Conservation (phyloP, 2,888 invertebrate genomes). For the Microplitis manilae region DNA sequence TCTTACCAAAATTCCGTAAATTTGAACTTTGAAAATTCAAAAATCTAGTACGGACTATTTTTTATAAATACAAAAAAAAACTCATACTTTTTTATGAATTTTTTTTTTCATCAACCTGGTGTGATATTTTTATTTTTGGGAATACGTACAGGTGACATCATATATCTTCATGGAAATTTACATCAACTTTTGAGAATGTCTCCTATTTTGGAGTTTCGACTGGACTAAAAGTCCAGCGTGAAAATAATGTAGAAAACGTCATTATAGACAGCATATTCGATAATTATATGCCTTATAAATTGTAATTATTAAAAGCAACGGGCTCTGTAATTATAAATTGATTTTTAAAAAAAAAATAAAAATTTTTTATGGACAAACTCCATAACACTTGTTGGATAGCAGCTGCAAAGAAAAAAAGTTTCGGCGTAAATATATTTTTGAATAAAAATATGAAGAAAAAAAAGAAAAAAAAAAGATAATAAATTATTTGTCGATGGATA, state of each 20-base stretch:
- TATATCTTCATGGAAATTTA: too few relatives aligned
- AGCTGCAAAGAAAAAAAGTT: constrained; percentile 26
- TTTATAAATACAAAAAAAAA: too few relatives aligned
- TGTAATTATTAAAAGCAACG: constrained; percentile 49
- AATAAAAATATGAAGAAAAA: constrained; percentile 2
- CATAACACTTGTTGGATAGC: constrained; percentile 15
- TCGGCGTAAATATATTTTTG: constrained; percentile 33
- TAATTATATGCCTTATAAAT: constrained; percentile 55
- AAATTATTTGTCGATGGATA: constrained; percentile 19
- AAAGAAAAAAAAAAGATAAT: constrained; percentile 28
- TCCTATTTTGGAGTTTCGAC: too few relatives aligned
- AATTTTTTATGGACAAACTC: constrained; percentile 34
- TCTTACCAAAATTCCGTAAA: too few relatives aligned
- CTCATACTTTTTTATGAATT: too few relatives aligned
- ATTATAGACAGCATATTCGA: constrained; percentile 49
- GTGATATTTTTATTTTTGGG: too few relatives aligned
- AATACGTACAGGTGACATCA: too few relatives aligned
- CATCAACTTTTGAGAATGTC: too few relatives aligned
- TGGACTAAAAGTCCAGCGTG: neutral
- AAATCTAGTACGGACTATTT: too few relatives aligned
- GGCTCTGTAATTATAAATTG: constrained; percentile 33
- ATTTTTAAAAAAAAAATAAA: constrained; percentile 24
- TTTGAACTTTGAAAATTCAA: too few relatives aligned
- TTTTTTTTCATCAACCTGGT: too few relatives aligned
- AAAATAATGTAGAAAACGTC: constrained; percentile 38